These are phyloP conservation scores for Agriopis leucophaearia DNA, from an alignment of 2,888 invertebrate species.

Conservation along the genomic window DNA sequence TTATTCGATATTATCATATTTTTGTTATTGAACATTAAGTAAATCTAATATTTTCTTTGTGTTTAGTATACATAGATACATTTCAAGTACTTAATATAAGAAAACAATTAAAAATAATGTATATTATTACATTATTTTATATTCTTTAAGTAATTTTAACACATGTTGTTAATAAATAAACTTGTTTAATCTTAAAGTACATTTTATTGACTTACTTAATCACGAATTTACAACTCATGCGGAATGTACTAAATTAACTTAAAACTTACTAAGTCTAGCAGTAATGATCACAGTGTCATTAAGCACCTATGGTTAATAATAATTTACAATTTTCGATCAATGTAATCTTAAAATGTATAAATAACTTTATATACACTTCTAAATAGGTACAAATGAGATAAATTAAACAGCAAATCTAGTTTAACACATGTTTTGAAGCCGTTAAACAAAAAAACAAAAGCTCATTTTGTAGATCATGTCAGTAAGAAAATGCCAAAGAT, in stretches of 20 bases:
- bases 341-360: not conserved
- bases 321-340: not conserved
- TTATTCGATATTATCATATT: not conserved
- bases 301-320: not conserved
- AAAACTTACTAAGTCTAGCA: not conserved
- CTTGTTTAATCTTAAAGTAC: not conserved
- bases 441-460: not conserved
- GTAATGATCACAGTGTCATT: constrained; percentile 2
- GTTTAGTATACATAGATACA: too few species aligned
- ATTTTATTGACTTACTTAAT: constrained; percentile 3
- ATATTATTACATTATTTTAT: too few species aligned
- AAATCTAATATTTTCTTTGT: too few species aligned
- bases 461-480: not conserved
- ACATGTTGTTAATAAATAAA: not conserved
- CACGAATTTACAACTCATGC: constrained; percentile 1
- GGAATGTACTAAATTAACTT: not conserved
- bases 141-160: not conserved
- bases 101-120: too few species aligned
- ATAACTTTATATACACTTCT: not conserved
- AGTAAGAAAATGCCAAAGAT: not conserved
- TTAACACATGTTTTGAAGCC: not conserved
- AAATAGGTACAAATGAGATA: not conserved
- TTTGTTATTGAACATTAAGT: not conserved
- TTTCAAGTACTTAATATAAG: too few species aligned
- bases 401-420: not conserved